Percentiles rank a stretch among this genome's conserved stretches.
phyloP scores from a whole-genome alignment of 2,797 vertebrate species.

The Choloepus didactylus region DNA sequence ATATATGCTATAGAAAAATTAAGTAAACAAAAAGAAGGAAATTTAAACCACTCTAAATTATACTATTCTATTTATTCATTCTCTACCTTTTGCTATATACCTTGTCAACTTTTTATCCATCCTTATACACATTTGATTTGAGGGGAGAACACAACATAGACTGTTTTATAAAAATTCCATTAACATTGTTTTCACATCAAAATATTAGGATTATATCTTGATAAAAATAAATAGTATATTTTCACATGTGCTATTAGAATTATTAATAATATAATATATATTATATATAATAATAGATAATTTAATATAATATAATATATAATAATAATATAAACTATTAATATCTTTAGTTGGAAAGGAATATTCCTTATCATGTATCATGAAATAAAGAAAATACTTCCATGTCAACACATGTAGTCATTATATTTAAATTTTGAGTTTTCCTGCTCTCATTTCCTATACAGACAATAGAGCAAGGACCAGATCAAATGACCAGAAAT shows the following conservation, averaged over 20 bases:
- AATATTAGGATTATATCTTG: not conserved
- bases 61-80: not conserved
- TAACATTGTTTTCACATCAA: not conserved
- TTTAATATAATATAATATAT: too few species aligned
- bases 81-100: not conserved
- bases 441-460: not conserved
- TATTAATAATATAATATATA: too few species aligned
- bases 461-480: not conserved
- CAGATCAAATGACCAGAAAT: not conserved
- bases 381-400: not conserved
- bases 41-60: constrained; percentile 9
- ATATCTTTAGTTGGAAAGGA: not conserved
- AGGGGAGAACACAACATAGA: not conserved
- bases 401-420: not conserved
- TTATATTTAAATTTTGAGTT: not conserved
- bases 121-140: not conserved
- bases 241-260: not conserved
- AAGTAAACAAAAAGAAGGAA: not conserved
- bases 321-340: not conserved
- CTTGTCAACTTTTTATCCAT: not conserved
- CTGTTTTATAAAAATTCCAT: not conserved
- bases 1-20: not conserved
- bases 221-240: not conserved
- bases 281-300: too few species aligned
- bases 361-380: not conserved